phyloP scores from a whole-genome alignment of 2,797 vertebrate species.

The Falco berigora region DNA sequence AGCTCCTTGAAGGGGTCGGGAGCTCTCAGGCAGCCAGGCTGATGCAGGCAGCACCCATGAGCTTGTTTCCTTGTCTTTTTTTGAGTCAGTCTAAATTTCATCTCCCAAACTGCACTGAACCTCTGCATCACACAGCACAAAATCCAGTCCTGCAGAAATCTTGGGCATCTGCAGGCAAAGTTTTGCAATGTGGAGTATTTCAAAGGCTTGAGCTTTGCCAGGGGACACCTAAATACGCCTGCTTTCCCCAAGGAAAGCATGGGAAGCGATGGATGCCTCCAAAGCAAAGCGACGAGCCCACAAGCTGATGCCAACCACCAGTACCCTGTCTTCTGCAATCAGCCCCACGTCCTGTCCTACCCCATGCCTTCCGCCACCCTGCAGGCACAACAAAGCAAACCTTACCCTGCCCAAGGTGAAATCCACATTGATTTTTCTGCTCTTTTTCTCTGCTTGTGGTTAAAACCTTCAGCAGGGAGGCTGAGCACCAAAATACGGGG shows the following conservation, averaged over 20 bases:
- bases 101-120: background rate
- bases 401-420: background rate
- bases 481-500: background rate
- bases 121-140: background rate
- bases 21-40: background rate
- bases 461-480: background rate
- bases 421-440: background rate
- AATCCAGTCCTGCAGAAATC: background rate
- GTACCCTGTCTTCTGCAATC: background rate
- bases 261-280: background rate
- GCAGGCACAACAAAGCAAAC: fast-evolving
- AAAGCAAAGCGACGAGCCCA: background rate
- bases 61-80: background rate
- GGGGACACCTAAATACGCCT: background rate
- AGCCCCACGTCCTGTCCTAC: fast-evolving
- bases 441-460: background rate
- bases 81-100: background rate
- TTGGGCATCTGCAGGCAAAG: background rate
- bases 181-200: background rate
- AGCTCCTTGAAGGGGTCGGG: background rate
- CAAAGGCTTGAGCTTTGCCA: background rate
- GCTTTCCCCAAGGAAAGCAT: background rate
- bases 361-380: background rate
- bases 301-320: background rate
- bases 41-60: fast-evolving